Base-by-base conservation (phyloP, 2,888 invertebrate genomes). In the Lithophane ornitopus region DNA sequence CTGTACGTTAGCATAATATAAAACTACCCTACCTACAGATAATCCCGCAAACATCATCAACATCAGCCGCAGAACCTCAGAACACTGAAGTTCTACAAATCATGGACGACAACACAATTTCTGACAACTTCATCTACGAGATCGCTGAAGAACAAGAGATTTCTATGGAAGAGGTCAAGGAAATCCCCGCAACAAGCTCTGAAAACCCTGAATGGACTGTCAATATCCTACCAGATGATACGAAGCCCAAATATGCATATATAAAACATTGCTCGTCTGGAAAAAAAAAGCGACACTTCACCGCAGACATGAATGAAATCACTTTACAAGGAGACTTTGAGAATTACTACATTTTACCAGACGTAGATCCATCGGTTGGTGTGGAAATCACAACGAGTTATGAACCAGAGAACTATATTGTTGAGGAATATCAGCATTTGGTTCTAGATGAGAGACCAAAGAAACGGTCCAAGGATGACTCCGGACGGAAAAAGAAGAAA, bases 121-220 rank as follows among this genome's bases (percentile, higher is more conserved):
- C 94, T 0, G 95, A 96, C 71, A 95, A 95, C 84, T 96, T 96
- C 87, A 95, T 96, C 1, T 96, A 95, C 74, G 96, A 96, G 80
- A 96, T 96, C n/a, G 96, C 96, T 0, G 95, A 96, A 41, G 96
- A 96, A 71, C 96, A 96, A 72, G 96, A 96, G 80, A 96, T 96
- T 7, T 89, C 93, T 0, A 95, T 96, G 96, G 96, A 96, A 19
- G 96, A 96, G 54, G 86, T 87, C 0, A 95, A 94, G 67, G 96
- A 95, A 68, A 95, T 95, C 19, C 94, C 95, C 0, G 88, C 88
- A 0, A 77, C 90, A 0, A 28, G 14, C 0, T 76, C 90, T 0
- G 93, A 92, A 0, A 92, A 92, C 76, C 89, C 91, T 0, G 95
- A 95, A n/a, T 96, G 96, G 96, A 94, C 93, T 3, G 95, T 96